Base-by-base conservation (phyloP, 2,888 invertebrate species). In the Pollenia amentaria region DNA sequence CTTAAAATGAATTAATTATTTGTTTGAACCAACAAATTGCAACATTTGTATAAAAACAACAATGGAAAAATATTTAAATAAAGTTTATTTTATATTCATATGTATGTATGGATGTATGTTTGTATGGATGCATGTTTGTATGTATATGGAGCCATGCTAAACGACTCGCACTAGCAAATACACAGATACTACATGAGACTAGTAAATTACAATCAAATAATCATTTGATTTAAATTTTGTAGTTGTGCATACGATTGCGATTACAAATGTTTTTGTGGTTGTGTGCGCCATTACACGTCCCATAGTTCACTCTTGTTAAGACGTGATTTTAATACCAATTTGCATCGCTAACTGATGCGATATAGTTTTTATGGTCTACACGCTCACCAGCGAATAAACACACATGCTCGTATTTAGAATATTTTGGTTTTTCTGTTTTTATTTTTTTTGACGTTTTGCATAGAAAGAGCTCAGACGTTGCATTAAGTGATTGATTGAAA, bases 281-380 rank as follows among this genome's bases (percentile, higher is more conserved):
- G 81, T 73, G 78, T 87, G 87, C 84, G 84, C 84, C 80, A 87
- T 84, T 87, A 87, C 87, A 87, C 87, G 87, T 87, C 77, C 60
- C 84, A 87, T 84, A 87, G 87, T 84, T 87, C 84, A 87, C 87
- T 87, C 87, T 87, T 84, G 80, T 87, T 87, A 84, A 72, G 84
- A 87, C 87, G 87, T 87, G 87, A 84, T 87, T 80, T 81, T 69
- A 80, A 87, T 87, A 80, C 60, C 53, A 80, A 87, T 73, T 78
- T 38, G 64, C 51, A 67, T 79, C 64, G 65, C 67, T 38, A 69
- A 82, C 76, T 82, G 60, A 82, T 82, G 76, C 76, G 82, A 69
- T 82, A 38, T 65, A 38, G n/a, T 55, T 64, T 55, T 42, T 14
- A 69, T 42, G 29, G 57, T 60, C 51, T 65, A 21, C 9, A 62